phyloP scores from a whole-genome alignment of 2,113 vertebrate genomes.

The Austrofundulus limnaeus region DNA sequence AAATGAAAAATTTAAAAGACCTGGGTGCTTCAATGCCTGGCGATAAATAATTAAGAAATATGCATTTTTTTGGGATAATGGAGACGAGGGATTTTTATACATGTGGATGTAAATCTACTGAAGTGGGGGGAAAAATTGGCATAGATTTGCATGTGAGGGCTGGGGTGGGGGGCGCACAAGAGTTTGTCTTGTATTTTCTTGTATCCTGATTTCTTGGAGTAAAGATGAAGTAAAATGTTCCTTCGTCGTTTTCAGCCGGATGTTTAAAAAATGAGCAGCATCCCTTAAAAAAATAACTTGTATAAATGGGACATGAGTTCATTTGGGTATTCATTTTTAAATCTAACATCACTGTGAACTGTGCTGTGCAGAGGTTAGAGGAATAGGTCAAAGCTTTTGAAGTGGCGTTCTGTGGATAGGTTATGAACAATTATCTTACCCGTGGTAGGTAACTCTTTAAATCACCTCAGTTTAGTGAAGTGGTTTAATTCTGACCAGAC shows the following conservation, averaged over 20 bases:
- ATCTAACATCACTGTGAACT: neutral
- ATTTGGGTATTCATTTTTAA: slow-evolving; percentile 39
- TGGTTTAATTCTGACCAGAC: no score
- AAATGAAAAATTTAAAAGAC: slow-evolving; percentile 79
- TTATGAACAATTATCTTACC: no score
- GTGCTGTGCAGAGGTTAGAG: no score
- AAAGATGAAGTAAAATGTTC: slow-evolving; percentile 67
- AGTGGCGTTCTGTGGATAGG: no score
- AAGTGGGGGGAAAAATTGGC: slow-evolving; percentile 56
- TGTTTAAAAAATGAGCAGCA: slow-evolving; percentile 43
- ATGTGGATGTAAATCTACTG: slow-evolving; percentile 65
- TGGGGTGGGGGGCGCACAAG: slow-evolving; percentile 41
- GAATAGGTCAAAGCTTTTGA: no score
- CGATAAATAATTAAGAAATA: slow-evolving; percentile 78
- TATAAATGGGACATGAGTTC: slow-evolving; percentile 56
- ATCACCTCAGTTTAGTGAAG: no score
- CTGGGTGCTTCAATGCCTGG: slow-evolving; percentile 73
- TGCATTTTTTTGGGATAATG: slow-evolving; percentile 72
- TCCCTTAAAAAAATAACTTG: slow-evolving; percentile 48
- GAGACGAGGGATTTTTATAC: slow-evolving; percentile 61
- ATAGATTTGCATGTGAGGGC: slow-evolving; percentile 53
- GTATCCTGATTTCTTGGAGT: slow-evolving; percentile 58
- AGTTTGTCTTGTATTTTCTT: slow-evolving; percentile 64
- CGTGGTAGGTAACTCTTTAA: no score
- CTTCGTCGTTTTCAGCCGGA: slow-evolving; percentile 44